Evolutionary conservation across 2,797 vertebrate species (phyloP).

Genomic region (Tokudaia tokunoshimensis): DNA sequence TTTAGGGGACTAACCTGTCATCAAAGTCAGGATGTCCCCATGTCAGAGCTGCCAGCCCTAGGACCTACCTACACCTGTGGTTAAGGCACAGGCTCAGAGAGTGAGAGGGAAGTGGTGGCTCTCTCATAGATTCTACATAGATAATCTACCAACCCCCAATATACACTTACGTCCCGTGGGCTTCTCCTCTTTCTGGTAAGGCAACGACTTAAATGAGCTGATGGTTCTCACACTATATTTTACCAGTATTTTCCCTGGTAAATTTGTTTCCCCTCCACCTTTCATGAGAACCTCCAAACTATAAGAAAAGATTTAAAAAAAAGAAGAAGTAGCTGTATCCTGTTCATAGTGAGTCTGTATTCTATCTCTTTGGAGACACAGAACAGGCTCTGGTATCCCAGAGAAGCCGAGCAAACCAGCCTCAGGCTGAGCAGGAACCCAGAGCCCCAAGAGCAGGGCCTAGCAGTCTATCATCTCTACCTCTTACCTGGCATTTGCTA

Average conservation of each 20-base stretch:
- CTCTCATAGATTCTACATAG: neutral
- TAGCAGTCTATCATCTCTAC: neutral
- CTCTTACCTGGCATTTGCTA: neutral
- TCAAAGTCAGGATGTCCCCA: neutral
- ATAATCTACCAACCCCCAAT: no score
- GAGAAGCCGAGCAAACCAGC: conserved; percentile 65
- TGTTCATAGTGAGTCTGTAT: neutral
- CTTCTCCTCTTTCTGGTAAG: neutral
- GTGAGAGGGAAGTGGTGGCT: accelerated
- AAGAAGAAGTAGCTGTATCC: neutral
- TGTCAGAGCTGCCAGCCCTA: neutral
- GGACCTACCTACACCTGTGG: accelerated
- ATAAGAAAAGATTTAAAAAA: neutral
- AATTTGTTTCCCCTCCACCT: neutral
- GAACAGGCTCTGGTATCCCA: neutral
- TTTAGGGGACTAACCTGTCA: neutral
- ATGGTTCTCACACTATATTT: neutral
- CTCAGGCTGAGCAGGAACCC: neutral
- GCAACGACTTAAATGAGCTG: accelerated
- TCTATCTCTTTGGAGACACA: neutral
- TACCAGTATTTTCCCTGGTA: neutral
- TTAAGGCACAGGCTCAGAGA: neutral
- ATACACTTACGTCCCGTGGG: accelerated
- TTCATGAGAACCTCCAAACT: neutral
- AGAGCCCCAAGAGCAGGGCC: neutral